Conservation (phyloP, 2,797 vertebrate genomes). For the Poeciliopsis infans region DNA sequence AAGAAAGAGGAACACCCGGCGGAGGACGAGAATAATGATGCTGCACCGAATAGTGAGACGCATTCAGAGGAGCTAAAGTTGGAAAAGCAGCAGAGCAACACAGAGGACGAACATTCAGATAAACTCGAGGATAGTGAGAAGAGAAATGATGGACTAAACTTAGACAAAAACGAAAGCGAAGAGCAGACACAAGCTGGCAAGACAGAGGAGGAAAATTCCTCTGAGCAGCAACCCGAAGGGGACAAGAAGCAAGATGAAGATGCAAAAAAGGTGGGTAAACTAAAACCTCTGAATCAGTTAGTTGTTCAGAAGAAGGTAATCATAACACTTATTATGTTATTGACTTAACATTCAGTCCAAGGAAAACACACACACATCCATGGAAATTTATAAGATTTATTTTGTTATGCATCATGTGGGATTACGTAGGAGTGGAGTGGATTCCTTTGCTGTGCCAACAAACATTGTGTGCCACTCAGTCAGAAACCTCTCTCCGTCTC, state of each 20-base stretch:
- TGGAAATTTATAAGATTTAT: conserved; percentile 48
- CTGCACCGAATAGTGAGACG: neutral
- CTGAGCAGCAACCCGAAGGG: conserved; percentile 46
- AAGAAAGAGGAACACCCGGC: conserved; percentile 39
- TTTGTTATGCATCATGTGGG: conserved; percentile 43
- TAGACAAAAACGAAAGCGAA: conserved; percentile 7
- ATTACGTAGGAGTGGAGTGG: conserved; percentile 45
- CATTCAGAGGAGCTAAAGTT: conserved; percentile 17
- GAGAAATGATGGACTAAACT: conserved; percentile 39
- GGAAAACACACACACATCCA: conserved; percentile 14
- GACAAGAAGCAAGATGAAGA: conserved; percentile 59
- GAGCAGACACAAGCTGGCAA: conserved; percentile 13
- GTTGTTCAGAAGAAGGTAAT: neutral
- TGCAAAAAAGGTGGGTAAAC: conserved; percentile 69
- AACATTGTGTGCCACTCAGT: conserved; percentile 42
- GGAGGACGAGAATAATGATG: conserved; percentile 27
- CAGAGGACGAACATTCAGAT: neutral
- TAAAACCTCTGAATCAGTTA: neutral
- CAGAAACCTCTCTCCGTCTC: conserved; percentile 24
- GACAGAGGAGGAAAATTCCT: conserved; percentile 31
- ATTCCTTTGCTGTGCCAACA: conserved; percentile 55
- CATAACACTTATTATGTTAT: neutral
- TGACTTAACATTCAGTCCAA: neutral
- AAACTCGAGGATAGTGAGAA: conserved; percentile 24
- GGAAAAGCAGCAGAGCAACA: conserved; percentile 1